phyloP scores from a whole-genome alignment of 2,888 invertebrate species.

The Pandemis cinnamomeana region DNA sequence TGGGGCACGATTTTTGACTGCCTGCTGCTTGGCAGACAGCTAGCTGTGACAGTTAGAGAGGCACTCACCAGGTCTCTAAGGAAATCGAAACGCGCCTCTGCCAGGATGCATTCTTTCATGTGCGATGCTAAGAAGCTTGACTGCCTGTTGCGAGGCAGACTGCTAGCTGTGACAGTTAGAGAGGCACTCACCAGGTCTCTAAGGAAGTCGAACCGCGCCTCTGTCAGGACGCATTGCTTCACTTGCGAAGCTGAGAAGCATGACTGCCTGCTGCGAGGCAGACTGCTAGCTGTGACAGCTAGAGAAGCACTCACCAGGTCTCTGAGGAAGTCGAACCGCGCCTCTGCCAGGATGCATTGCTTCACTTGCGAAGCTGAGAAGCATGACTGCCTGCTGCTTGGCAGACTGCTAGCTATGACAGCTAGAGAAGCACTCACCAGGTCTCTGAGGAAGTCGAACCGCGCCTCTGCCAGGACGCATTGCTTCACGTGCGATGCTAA shows the following conservation, averaged over 20 bases:
- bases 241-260: constrained; percentile 96
- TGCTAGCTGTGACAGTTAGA: background rate
- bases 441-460: too few species aligned
- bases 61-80: constrained; percentile 86
- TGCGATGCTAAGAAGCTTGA: constrained; percentile 97
- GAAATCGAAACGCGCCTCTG: constrained; percentile 96
- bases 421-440: too few species aligned
- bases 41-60: background rate
- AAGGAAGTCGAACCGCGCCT: constrained; percentile 96
- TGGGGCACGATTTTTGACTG: too few species aligned
- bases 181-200: constrained; percentile 84
- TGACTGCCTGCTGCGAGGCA: constrained; percentile 89
- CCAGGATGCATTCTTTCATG: constrained; percentile 97
- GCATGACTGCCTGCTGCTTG: constrained; percentile 91
- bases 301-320: constrained; percentile 75
- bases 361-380: constrained; percentile 97
- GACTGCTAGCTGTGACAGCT: background rate
- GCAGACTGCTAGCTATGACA: too few species aligned
- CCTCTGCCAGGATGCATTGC: constrained; percentile 96
- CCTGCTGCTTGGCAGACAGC: background rate
- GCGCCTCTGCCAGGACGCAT: constrained; percentile 80
- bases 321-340: constrained; percentile 95
- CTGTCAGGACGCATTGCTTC: constrained; percentile 97
- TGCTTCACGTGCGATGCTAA: constrained; percentile 98
- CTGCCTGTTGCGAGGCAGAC: constrained; percentile 86